Evolutionary conservation across 2,888 invertebrate species (phyloP).

Genomic region (Ariolimax columbianus): DNA sequence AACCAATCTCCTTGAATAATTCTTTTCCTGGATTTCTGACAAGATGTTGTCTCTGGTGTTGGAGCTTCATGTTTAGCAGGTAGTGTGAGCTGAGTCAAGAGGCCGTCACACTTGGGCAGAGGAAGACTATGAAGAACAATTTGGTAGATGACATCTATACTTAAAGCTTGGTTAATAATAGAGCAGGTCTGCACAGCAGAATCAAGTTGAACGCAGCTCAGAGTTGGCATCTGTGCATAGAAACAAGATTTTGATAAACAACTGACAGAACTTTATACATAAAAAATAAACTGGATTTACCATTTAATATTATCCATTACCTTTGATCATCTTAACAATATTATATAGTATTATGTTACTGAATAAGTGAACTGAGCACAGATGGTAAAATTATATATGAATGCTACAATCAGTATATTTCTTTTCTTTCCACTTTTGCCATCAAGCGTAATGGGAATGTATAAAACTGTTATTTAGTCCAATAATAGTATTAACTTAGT

Average conservation of each 20-base stretch:
- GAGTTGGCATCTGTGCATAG: conserved; percentile 4
- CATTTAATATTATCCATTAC: not conserved
- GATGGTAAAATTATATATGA: no score
- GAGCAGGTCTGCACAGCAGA: not conserved
- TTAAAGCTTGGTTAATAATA: not conserved
- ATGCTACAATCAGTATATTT: no score
- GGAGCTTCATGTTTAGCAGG: not conserved
- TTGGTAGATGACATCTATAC: conserved; percentile 53
- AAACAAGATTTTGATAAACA: not conserved
- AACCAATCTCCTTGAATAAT: conserved; percentile 58
- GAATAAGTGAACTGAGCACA: no score
- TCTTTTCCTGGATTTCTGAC: conserved; percentile 58
- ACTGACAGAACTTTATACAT: no score
- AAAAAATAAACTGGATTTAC: no score
- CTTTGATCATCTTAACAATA: no score
- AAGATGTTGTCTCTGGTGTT: conserved; percentile 1
- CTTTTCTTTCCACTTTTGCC: no score
- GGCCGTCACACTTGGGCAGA: conserved; percentile 47
- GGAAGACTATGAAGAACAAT: conserved; percentile 61
- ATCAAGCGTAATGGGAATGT: no score
- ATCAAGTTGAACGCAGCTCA: conserved; percentile 5
- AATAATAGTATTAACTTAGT: not conserved
- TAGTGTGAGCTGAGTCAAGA: not conserved
- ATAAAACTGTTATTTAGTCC: no score
- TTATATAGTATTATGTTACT: no score